Evolutionary conservation across 2,888 invertebrate species (phyloP).

Genomic region (Phrixothrix hirtus): DNA sequence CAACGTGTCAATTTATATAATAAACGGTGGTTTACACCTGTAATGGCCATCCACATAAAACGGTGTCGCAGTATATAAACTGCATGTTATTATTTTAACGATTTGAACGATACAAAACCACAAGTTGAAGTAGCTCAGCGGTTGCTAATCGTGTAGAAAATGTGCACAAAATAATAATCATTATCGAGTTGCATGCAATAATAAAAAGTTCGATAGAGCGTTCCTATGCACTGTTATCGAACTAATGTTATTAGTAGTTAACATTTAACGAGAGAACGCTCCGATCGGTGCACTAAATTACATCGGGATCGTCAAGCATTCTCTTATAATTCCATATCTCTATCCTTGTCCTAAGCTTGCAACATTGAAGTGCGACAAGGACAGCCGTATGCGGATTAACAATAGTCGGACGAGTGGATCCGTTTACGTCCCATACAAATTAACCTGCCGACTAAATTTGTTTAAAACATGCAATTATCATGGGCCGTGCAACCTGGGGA

Average conservation of each 20-base stretch:
- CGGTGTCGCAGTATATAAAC: slow-evolving; percentile 1
- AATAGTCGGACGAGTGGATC: slow-evolving; percentile 43
- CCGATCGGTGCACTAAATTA: slow-evolving; percentile 40
- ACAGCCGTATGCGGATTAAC: slow-evolving; percentile 34
- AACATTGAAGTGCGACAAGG: slow-evolving; percentile 21
- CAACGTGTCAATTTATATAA: not conserved
- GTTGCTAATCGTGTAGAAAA: slow-evolving; percentile 11
- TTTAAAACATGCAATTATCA: slow-evolving; percentile 57
- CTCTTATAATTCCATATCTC: slow-evolving; percentile 9
- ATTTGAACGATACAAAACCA: slow-evolving; percentile 10
- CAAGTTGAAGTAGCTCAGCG: slow-evolving; percentile 15
- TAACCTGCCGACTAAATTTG: slow-evolving; percentile 56
- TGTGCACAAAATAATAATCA: slow-evolving; percentile 19
- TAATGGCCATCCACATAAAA: not conserved
- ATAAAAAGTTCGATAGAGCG: slow-evolving; percentile 33
- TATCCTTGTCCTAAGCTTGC: slow-evolving; percentile 3
- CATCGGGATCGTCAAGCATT: slow-evolving; percentile 31
- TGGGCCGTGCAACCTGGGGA: slow-evolving; percentile 50
- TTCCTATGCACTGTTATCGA: slow-evolving; percentile 37
- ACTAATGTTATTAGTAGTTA: slow-evolving; percentile 40
- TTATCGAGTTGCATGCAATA: slow-evolving; percentile 31
- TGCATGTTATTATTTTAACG: slow-evolving; percentile 17
- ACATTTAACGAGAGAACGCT: slow-evolving; percentile 37
- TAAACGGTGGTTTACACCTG: not conserved
- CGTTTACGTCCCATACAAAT: slow-evolving; percentile 55